Conservation (phyloP, 2,888 invertebrate genomes). For the Yponomeuta malinellus region DNA sequence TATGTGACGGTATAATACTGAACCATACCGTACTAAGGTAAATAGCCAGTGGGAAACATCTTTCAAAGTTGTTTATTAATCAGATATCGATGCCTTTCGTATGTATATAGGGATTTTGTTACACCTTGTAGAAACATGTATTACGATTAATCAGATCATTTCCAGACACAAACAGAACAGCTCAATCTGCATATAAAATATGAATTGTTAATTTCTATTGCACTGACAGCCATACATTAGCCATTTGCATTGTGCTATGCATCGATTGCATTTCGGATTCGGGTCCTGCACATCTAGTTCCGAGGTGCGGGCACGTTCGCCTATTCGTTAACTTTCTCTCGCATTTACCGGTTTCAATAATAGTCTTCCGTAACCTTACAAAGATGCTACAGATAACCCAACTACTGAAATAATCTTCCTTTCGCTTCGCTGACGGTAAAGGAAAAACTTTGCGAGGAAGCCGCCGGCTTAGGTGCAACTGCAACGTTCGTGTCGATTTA, state of each 20-base stretch:
- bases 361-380: slow-evolving; percentile 1
- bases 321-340: not conserved
- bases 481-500: not conserved
- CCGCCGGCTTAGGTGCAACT: too few species aligned
- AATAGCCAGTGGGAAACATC: too few species aligned
- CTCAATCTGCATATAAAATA: not conserved
- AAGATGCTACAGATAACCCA: not conserved
- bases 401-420: not conserved
- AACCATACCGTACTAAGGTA: too few species aligned
- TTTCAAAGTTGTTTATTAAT: too few species aligned
- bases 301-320: not conserved
- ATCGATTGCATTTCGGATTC: slow-evolving; percentile 6
- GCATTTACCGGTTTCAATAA: not conserved
- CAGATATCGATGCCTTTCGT: too few species aligned
- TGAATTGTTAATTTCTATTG: slow-evolving; percentile 5
- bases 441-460: not conserved
- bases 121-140: not conserved
- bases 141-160: not conserved
- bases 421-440: not conserved
- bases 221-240: not conserved
- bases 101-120: not conserved
- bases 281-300: slow-evolving; percentile 8
- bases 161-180: not conserved
- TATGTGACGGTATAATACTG: too few species aligned
- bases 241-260: not conserved